phyloP scores from a whole-genome alignment of 2,113 vertebrate genomes.

The Plotosus lineatus region DNA sequence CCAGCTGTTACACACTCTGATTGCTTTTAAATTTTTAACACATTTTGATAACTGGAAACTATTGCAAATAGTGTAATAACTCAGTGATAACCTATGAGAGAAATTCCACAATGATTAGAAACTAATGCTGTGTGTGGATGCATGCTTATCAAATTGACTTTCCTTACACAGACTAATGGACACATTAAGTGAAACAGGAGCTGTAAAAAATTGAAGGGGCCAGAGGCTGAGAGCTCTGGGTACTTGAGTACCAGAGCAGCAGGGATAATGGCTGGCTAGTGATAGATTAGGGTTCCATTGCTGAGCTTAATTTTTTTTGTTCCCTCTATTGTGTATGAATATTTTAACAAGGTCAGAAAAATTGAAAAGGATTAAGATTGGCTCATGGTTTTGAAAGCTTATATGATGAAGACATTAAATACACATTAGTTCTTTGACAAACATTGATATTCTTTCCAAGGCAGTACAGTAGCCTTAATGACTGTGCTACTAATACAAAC shows the following conservation, averaged over 20 bases:
- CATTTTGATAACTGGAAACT: slow-evolving; percentile 27
- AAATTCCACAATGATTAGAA: slow-evolving; percentile 13
- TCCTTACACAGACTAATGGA: slow-evolving; percentile 27
- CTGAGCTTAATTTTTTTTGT: slow-evolving; percentile 15
- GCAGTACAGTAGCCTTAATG: background rate
- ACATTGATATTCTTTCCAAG: background rate
- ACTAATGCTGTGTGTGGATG: slow-evolving; percentile 5
- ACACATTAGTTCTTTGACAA: background rate
- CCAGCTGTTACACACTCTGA: slow-evolving; percentile 8
- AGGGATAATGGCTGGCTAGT: slow-evolving; percentile 39
- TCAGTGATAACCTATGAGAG: slow-evolving; percentile 10
- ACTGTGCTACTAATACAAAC: background rate
- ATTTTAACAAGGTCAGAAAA: slow-evolving; percentile 46
- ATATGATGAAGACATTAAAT: background rate
- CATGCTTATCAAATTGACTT: slow-evolving; percentile 30
- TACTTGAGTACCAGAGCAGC: slow-evolving; percentile 3
- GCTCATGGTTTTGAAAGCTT: slow-evolving; percentile 33
- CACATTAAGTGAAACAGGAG: slow-evolving; percentile 33
- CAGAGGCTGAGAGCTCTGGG: slow-evolving; percentile 31
- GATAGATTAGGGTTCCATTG: slow-evolving; percentile 29
- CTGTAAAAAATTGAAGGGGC: slow-evolving; percentile 20
- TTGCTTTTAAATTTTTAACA: slow-evolving; percentile 12
- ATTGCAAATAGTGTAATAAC: slow-evolving; percentile 12
- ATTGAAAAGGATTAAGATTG: slow-evolving; percentile 13
- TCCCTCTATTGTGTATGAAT: slow-evolving; percentile 43